Base-by-base conservation (phyloP, 2,113 vertebrate species). In the Carassius auratus region DNA sequence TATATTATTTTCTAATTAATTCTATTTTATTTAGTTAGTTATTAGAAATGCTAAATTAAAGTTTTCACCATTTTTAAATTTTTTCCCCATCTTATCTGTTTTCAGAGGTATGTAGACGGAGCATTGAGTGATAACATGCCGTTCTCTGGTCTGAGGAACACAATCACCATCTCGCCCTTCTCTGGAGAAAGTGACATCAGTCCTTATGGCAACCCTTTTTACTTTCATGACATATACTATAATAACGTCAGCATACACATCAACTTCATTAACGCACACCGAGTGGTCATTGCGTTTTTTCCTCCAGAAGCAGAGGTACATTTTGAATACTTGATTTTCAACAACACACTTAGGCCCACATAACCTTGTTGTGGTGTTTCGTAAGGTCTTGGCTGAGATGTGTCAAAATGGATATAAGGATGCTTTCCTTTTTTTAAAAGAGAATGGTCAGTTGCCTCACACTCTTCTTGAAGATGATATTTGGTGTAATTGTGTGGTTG, bases 111-210 rank as follows among this genome's bases (percentile, higher is more conserved):
- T 0, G 69, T 98, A 74, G 98, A 99, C 0, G 97, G 97, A 84
- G 97, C 96, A 7, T 83, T 93, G 71, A 97, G 93, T 80, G 92
- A 98, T 92, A 96, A 95, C 61, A 3, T 96, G 15, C 97, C 98
- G 4, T 91, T 92, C 77, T 89, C 89, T 0, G 94, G 96, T 71
- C 87, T 90, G 55, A 96, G 93, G 50, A 96, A 95, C 62, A 98
- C 97, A 87, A 96, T 99, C 92, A 97, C 95, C 0, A 62, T 99
- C 87, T 96, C 96, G 0, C 97, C 97, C 1, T 99, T 97, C 1
- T 95, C 95, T 0, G 97, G 97, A 5, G 97, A 98, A 88, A 94
- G 90, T n/a, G 93, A 94, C 87, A 93, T 95, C 89, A 91, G 93
- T 66, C 94, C 93, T 76, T 85, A 23, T 36, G 93, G 92, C 64